Base-by-base conservation (phyloP, 2,797 vertebrate species). In the Ciconia nigra region DNA sequence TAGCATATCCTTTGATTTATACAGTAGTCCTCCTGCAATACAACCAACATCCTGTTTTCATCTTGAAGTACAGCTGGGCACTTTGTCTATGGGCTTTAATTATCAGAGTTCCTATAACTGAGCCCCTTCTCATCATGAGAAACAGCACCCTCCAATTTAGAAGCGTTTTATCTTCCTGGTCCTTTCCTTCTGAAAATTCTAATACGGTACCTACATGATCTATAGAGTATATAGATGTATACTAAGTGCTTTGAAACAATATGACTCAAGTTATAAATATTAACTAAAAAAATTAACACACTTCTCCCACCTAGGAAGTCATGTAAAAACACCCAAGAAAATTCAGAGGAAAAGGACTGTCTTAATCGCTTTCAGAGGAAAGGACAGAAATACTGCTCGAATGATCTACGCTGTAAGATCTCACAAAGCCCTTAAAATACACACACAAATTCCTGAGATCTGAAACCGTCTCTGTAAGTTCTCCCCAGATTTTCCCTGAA, bases 1-100 rank as follows among this genome's bases (percentile, higher is more conserved):
- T 73, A 96, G 83, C 95, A 97, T 95, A 97, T 97, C 97, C 96
- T 97, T 97, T 96, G 91, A 95, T 86, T 94, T 97, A 97, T 63
- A 94, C 86, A 80, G 81, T 35, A 95, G 89, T 92, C n/a, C 81
- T 95, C 92, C 87, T 96, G 77, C 57, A 90, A 90, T 69, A 86
- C 59, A 97, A 95, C 62, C 83, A 96, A 73, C 66, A 96, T 96
- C 96, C 97, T 97, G 97, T 97, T 97, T 97, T 97, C 87, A 93
- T 94, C 93, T 88, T 95, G 25, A 87, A 95, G 96, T 87, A 92
- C 91, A 97, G 85, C 91, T 97, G 91, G 89, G 77, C 63, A 94
- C 84, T 94, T 95, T 82, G 83, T 69, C 89, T 82, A 58, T 3
- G 8, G 52, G 37, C 62, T 96, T 94, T 88, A 90, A 90, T 96